Percentiles rank a stretch among this genome's conserved stretches.
These are phyloP conservation scores for Mirza zaza DNA, from an alignment of 2,113 vertebrate species.

Conservation along the genomic window DNA sequence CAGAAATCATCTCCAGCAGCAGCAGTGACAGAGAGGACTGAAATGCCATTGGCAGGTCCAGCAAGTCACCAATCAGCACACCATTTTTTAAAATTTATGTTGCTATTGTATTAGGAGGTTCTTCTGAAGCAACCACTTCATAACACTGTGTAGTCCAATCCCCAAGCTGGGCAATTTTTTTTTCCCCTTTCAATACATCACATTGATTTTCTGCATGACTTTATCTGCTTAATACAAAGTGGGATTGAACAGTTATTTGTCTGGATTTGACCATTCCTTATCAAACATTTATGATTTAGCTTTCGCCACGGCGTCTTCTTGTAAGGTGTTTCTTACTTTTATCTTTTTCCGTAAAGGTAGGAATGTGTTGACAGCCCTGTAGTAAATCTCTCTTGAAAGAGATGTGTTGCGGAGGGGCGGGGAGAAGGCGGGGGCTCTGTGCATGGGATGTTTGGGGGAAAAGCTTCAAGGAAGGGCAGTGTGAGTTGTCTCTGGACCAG, in stretches of 20 bases:
- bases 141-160: conserved; percentile 81
- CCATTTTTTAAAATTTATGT: neutral
- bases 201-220: conserved; percentile 96
- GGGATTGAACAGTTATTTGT: conserved; percentile 88
- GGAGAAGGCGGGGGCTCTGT: neutral
- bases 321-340: conserved; percentile 87
- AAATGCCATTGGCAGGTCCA: neutral
- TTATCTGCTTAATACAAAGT: conserved; percentile 94
- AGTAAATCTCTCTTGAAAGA: conserved; percentile 84
- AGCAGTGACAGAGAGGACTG: neutral
- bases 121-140: conserved; percentile 79
- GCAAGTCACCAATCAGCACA: neutral
- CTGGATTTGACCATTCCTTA: conserved; percentile 88
- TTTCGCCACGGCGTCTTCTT: conserved; percentile 81
- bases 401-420: conserved; percentile 41
- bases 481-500: conserved; percentile 3
- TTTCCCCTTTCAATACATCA: conserved; percentile 86
- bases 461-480: neutral
- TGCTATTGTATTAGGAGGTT: conserved; percentile 76
- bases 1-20: neutral
- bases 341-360: conserved; percentile 82
- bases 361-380: conserved; percentile 77
- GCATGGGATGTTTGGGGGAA: neutral
- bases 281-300: conserved; percentile 90
- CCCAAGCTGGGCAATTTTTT: conserved; percentile 85